phyloP scores from a whole-genome alignment of 1,140 invertebrate genomes.

The Cephus cinctus region DNA sequence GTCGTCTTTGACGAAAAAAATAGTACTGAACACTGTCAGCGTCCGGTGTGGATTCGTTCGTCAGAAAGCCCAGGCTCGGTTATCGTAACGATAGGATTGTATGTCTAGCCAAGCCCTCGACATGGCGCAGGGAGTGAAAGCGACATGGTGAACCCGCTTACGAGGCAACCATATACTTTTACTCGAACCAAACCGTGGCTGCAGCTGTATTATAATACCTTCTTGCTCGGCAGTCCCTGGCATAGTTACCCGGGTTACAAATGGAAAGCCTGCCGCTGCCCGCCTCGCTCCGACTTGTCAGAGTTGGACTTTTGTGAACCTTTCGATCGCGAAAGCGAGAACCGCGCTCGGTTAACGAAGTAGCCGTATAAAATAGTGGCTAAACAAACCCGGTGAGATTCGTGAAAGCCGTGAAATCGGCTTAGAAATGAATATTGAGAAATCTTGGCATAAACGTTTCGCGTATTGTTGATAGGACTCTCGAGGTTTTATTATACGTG shows the following conservation, averaged over 20 bases:
- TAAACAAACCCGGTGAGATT: no score
- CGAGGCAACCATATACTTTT: conserved; percentile 44
- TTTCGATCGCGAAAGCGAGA: no score
- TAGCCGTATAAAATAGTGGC: no score
- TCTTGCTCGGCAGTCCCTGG: conserved; percentile 37
- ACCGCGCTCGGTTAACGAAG: no score
- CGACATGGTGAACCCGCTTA: conserved; percentile 44
- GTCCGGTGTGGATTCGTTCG: conserved; percentile 11
- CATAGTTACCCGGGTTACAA: conserved; percentile 32
- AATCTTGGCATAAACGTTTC: no score
- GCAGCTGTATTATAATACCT: conserved; percentile 30
- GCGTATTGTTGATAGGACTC: no score
- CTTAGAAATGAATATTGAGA: no score
- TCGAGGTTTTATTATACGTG: no score
- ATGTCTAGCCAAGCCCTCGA: conserved; percentile 8
- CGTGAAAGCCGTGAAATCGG: no score
- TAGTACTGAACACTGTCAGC: conserved; percentile 19
- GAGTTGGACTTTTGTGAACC: no score
- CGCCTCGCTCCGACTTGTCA: not conserved
- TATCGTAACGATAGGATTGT: conserved; percentile 13
- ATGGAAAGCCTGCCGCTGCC: not conserved
- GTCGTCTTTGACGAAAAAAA: conserved; percentile 26
- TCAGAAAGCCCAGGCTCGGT: conserved; percentile 15
- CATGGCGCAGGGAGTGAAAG: conserved; percentile 43
- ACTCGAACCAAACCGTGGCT: conserved; percentile 32